A percentile compares a stretch with the other conserved stretches of the same genome.
Conservation (phyloP, 2,797 vertebrate species). For the Clarias platycephalus region DNA sequence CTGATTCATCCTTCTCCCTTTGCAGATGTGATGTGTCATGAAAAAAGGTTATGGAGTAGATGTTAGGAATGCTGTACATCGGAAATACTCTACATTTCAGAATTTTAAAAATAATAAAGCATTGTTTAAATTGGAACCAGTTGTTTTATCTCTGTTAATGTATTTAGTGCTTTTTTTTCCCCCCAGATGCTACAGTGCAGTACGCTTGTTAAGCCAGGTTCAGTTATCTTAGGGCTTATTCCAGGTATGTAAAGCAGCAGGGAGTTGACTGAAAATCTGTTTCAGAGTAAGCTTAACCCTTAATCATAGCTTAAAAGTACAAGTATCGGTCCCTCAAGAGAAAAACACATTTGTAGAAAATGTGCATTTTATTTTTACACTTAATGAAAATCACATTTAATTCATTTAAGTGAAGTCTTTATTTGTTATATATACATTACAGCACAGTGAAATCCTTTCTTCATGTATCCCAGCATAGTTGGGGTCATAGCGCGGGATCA, state of each 20-base stretch:
- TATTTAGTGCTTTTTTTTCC: background rate
- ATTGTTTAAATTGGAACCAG: background rate
- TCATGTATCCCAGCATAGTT: too few relatives aligned
- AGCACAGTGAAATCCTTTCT: too few relatives aligned
- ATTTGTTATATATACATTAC: too few relatives aligned
- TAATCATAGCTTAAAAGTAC: too few relatives aligned
- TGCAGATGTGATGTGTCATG: too few relatives aligned
- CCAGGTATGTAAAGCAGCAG: background rate
- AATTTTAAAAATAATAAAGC: background rate
- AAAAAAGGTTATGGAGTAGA: background rate
- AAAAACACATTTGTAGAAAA: too few relatives aligned
- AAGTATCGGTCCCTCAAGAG: too few relatives aligned
- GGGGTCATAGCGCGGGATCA: too few relatives aligned
- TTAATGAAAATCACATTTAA: background rate
- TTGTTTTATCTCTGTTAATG: background rate
- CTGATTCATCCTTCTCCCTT: background rate
- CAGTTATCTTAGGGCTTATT: background rate
- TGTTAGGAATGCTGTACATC: background rate
- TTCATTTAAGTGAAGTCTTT: too few relatives aligned
- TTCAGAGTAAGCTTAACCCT: background rate
- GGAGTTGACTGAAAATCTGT: background rate
- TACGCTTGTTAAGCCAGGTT: background rate
- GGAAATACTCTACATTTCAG: background rate
- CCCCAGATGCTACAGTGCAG: background rate
- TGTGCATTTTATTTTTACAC: background rate